These are phyloP conservation scores for Lasioglossum morio DNA, from an alignment of 2,888 invertebrate genomes.

Conservation along the genomic window DNA sequence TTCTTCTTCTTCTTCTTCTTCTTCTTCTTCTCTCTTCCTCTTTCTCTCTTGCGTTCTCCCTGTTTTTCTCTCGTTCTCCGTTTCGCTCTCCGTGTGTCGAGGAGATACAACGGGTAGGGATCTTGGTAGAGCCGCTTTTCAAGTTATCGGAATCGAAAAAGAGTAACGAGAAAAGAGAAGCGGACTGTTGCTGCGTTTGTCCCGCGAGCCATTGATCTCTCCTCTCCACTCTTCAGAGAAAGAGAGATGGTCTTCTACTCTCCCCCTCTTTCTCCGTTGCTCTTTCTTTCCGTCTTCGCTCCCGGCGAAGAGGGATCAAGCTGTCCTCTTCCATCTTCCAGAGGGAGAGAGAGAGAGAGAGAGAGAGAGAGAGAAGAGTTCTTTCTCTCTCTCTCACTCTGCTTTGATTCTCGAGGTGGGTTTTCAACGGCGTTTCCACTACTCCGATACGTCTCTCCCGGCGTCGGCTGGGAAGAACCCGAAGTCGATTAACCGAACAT, in stretches of 20 bases:
- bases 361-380: too few relatives aligned
- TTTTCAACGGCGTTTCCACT: slow-evolving; percentile 62
- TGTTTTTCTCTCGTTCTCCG: not conserved
- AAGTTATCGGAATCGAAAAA: slow-evolving; percentile 61
- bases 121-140: slow-evolving; percentile 50
- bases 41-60: not conserved
- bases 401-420: slow-evolving; percentile 22
- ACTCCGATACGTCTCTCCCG: slow-evolving; percentile 41
- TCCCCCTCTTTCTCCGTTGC: not conserved
- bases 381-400: not conserved
- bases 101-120: slow-evolving; percentile 9
- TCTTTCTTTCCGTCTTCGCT: not conserved
- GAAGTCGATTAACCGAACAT: slow-evolving; percentile 52
- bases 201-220: slow-evolving; percentile 61
- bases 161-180: slow-evolving; percentile 27
- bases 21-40: not conserved
- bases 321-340: not conserved
- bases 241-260: slow-evolving; percentile 5
- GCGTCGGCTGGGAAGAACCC: slow-evolving; percentile 37
- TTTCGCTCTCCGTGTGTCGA: slow-evolving; percentile 10
- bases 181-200: slow-evolving; percentile 46
- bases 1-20: not conserved
- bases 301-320: not conserved
- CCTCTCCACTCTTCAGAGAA: slow-evolving; percentile 24
- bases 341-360: not conserved